Base-by-base conservation (phyloP, 2,113 vertebrate genomes). In the Bambusicola thoracicus region DNA sequence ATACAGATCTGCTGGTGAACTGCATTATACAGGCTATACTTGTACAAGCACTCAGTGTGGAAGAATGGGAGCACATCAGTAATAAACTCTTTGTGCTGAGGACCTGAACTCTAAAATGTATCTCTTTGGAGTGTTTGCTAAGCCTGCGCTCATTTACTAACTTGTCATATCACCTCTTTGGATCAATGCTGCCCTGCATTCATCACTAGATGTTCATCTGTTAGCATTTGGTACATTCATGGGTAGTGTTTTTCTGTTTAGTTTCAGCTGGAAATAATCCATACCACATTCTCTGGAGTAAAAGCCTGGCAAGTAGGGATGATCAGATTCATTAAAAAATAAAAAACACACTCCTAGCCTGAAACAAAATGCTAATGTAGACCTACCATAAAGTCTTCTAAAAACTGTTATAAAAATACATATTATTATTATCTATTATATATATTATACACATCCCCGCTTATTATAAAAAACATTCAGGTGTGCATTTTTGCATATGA, bases 101-200 rank as follows among this genome's bases (percentile, higher is more conserved):
- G 11, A 72, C 6, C 22, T n/a, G n/a, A 81, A 70, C 6, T 27
- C 69, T 48, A 40, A 90, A 49, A 48, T n/a, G 6, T 18, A 53
- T 0, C 0, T 18, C 3, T 67, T 14, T 38, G 18, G 7, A 25
- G 10, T 13, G 7, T 20, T 76, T 4, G 0, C 55, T 62, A 16
- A 48, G 38, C 55, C 18, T 76, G 49, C 38, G 48, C 46, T 76
- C 51, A 68, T 79, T 63, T 48, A 55, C 24, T 34, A 79, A 49
- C 29, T 46, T n/a, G 51, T 86, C 46, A 34, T n/a, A 75, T 53
- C 7, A 53, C 25, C 29, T 49, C 66, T 65, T 79, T 25, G 56
- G 12, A 82, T 43, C 16, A 81, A 13, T 41, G 48, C 81, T 29
- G 65, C 36, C 44, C 86, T 91, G 46, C 20, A 91, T 27, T 81